phyloP scores from a whole-genome alignment of 2,797 vertebrate genomes.

The Pseudochaenichthys georgianus region DNA sequence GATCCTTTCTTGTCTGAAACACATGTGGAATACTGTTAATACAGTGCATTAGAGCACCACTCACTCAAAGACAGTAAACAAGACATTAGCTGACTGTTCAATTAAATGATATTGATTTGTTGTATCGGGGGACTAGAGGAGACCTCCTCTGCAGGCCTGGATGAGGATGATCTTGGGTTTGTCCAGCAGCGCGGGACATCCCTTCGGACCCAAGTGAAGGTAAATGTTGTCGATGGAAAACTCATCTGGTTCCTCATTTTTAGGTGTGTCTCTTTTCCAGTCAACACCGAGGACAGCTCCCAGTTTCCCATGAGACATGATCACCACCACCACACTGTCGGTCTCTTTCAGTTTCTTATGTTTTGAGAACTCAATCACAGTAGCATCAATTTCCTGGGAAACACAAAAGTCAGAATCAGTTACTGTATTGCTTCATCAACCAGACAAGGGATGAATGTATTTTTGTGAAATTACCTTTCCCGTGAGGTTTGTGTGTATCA shows the following conservation, averaged over 20 bases:
- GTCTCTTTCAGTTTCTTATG: constrained; percentile 78
- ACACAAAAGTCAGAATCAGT: constrained; percentile 2
- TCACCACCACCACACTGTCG: constrained; percentile 89
- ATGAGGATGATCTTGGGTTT: constrained; percentile 92
- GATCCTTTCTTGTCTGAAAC: constrained; percentile 59
- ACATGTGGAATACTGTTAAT: background rate
- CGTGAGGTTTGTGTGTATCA: constrained; percentile 76
- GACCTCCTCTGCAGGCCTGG: constrained; percentile 90
- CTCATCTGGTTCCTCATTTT: too few relatives aligned
- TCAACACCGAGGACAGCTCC: too few relatives aligned
- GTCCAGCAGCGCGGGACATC: constrained; percentile 78
- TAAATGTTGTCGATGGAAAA: too few relatives aligned
- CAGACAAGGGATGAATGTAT: background rate
- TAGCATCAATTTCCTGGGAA: constrained; percentile 78
- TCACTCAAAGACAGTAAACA: background rate
- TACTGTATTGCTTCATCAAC: background rate
- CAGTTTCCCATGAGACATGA: constrained; percentile 42
- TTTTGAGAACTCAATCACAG: constrained; percentile 78
- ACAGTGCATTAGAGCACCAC: background rate
- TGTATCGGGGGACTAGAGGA: background rate
- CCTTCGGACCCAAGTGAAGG: constrained; percentile 24
- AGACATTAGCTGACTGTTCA: background rate
- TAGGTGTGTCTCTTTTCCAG: too few relatives aligned
- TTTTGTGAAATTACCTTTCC: constrained; percentile 73
- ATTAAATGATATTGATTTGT: background rate